Evolutionary conservation across 1,140 invertebrate species (phyloP).

Genomic region (Oncopeltus fasciatus): DNA sequence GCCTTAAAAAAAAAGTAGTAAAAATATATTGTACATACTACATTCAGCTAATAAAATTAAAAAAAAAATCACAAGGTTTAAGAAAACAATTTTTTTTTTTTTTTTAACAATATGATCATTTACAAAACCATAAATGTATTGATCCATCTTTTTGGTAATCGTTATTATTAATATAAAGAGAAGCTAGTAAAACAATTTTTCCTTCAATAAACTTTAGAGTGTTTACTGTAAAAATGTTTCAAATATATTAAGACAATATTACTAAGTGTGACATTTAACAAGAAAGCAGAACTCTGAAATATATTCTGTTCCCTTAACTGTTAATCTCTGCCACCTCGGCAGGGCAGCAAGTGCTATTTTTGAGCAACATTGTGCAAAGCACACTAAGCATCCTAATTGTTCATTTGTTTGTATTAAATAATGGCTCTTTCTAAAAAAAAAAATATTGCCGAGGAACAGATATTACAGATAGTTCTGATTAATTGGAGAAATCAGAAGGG

Average conservation of each 20-base stretch:
- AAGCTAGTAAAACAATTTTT: background rate
- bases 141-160: background rate
- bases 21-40: slow-evolving; percentile 8
- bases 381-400: background rate
- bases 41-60: background rate
- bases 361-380: slow-evolving; percentile 11
- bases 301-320: background rate
- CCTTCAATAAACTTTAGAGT: background rate
- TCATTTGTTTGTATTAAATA: background rate
- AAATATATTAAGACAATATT: background rate
- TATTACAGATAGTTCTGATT: slow-evolving; percentile 6
- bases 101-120: too few relatives aligned
- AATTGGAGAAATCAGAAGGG: background rate
- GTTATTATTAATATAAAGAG: background rate
- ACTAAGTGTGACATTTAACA: background rate
- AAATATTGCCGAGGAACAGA: background rate
- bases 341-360: background rate
- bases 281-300: slow-evolving; percentile 12
- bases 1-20: slow-evolving; percentile 2
- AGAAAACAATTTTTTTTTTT: background rate
- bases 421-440: background rate
- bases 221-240: background rate
- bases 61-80: background rate
- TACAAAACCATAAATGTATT: background rate
- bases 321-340: background rate